Evolutionary conservation across 2,113 vertebrate genomes (phyloP).

Genomic region (Boleophthalmus pectinirostris): DNA sequence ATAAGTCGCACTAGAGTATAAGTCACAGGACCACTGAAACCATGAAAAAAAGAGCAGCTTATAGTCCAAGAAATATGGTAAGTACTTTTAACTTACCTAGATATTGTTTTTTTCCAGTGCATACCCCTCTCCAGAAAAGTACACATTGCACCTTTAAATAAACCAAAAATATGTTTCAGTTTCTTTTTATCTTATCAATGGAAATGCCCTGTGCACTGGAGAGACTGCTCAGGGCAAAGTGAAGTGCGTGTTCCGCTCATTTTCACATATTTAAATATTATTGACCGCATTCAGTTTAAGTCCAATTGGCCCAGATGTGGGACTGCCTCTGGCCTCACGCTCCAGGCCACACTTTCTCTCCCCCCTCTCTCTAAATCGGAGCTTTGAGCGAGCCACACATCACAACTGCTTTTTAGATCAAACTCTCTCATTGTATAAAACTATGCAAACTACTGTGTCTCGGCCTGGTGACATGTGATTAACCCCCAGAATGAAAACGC

Average conservation of each 20-base stretch:
- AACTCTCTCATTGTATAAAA: constrained; percentile 3
- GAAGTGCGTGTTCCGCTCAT: constrained; percentile 13
- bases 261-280: constrained; percentile 19
- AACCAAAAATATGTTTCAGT: too few species aligned
- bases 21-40: too few species aligned
- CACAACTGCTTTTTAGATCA: not conserved
- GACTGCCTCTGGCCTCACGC: constrained; percentile 14
- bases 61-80: too few species aligned
- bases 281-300: constrained; percentile 1
- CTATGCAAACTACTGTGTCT: constrained; percentile 4
- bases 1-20: too few species aligned
- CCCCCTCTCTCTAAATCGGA: not conserved
- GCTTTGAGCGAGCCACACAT: not conserved
- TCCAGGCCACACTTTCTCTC: constrained; percentile 33
- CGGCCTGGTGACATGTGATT: constrained; percentile 40
- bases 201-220: not conserved
- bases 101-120: too few species aligned
- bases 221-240: not conserved
- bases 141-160: too few species aligned
- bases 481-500: constrained; percentile 38
- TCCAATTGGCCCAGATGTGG: constrained; percentile 11
- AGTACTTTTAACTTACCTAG: too few species aligned
- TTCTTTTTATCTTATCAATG: not conserved
- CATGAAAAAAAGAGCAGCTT: too few species aligned
- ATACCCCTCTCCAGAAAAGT: too few species aligned